Evolutionary conservation across 2,797 vertebrate species (phyloP).

Genomic region (Phataginus tricuspis): DNA sequence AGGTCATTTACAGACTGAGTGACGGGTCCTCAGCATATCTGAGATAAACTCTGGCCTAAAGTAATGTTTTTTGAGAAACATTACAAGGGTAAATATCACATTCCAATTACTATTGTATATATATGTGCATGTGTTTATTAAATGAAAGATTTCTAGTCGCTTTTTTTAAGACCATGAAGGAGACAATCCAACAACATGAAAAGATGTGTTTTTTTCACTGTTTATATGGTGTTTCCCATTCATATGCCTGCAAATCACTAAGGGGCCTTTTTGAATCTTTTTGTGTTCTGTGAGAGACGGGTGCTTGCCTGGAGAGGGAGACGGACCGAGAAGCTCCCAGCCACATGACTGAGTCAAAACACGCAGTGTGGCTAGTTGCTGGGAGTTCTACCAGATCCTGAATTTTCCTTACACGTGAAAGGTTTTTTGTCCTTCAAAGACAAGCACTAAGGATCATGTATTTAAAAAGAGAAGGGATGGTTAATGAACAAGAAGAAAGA

Average conservation of each 20-base stretch:
- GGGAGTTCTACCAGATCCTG: background rate
- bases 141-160: background rate
- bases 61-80: conserved; percentile 27
- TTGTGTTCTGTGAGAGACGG: background rate
- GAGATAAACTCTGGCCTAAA: background rate
- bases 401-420: background rate
- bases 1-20: background rate
- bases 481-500: background rate
- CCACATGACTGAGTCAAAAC: background rate
- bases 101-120: background rate
- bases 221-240: conserved; percentile 66
- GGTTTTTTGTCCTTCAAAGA: background rate
- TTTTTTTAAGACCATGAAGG: conserved; percentile 51
- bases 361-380: background rate
- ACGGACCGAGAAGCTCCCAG: background rate
- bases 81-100: background rate
- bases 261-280: background rate
- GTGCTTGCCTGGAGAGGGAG: background rate
- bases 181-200: background rate
- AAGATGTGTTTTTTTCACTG: conserved; percentile 42
- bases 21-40: background rate
- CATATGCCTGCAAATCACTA: background rate
- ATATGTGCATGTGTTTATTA: conserved; percentile 19
- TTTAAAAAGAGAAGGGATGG: background rate
- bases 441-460: background rate